Base-by-base conservation (phyloP, 2,113 vertebrate genomes). In the Pterophyllum scalare region DNA sequence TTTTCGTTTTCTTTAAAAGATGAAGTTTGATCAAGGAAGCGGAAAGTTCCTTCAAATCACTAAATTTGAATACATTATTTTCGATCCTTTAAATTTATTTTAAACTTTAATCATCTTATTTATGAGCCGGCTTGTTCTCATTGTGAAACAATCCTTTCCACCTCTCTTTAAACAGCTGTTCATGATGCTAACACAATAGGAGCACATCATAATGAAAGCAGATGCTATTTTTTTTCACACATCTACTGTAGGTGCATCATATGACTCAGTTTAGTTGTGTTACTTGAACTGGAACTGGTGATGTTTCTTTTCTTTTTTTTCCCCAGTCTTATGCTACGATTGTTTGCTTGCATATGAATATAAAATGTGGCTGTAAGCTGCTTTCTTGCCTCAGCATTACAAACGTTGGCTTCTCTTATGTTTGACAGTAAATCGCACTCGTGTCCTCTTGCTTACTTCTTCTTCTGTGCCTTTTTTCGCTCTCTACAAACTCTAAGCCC, bases 391-490 rank as follows among this genome's bases (percentile, higher is more conserved):
- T 87, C 81, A 56, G 84, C 24, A 61, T 80, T 80, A 33, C 67
- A 46, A 35, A 77, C 24, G 17, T 65, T 74, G 80, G 38, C 77
- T 82, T 31, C 49, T 87, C 46, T 26, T 3, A n/a, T 11, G 28
- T 82, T 84, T 75, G 89, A 94, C 92, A 83, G 78, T 87, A 24
- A 75, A 46, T 52, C 76, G 12, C 67, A 31, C 72, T 59, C 57
- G 14, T 79, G 4, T 77, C 54, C 61, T 59, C 38, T 59, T 33
- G 77, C 81, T 82, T 62, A 2, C 33, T 85, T 80, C 49, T 86
- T 87, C 70, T 86, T 77, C 79, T 90, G 91, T 93, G 92, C 91
- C 91, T 94, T 92, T 40, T 79, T 58, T 78, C 6, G 5, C 87
- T 65, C 77, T 65, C 52, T 78, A 14, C 3, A 75, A 81, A 28